Evolutionary conservation across 92 coral and sea anemone genomes (phyloP).

Genomic region (Plumapathes pennacea): DNA sequence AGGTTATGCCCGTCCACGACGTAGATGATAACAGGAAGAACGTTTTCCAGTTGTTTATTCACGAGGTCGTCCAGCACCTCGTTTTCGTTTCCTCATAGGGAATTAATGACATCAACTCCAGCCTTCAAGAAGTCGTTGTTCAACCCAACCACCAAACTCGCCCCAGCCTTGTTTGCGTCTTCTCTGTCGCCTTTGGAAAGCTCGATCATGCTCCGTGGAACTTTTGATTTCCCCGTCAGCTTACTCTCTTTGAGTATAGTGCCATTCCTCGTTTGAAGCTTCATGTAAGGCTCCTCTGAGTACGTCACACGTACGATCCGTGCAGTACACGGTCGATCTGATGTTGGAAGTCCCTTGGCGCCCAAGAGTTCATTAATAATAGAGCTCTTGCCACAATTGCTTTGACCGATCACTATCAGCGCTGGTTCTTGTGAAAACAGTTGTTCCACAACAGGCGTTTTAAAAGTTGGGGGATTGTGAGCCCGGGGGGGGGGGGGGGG

Average conservation of each 20-base stretch:
- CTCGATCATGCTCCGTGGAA: conserved; percentile 59
- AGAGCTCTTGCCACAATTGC: conserved; percentile 76
- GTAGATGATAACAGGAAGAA: conserved; percentile 58
- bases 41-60: conserved; percentile 44
- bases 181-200: conserved; percentile 49
- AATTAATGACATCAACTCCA: conserved; percentile 63
- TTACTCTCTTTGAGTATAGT: conserved; percentile 3
- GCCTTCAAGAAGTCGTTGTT: conserved; percentile 51
- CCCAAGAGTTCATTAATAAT: conserved; percentile 62
- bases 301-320: conserved; percentile 62
- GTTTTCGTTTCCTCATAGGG: conserved; percentile 66
- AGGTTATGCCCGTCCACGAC: conserved; percentile 68
- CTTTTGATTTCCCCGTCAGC: conserved; percentile 23
- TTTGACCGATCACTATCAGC: conserved; percentile 67
- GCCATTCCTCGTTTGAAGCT: conserved; percentile 22
- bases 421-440: conserved; percentile 55
- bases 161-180: conserved; percentile 42
- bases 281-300: conserved; percentile 46
- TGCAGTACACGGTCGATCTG: conserved; percentile 70
- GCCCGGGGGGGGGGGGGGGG: no score
- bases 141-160: conserved; percentile 51
- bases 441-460: no score
- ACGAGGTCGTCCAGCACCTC: conserved; percentile 59
- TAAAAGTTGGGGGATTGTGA: no score
- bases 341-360: conserved; percentile 47